Conservation (phyloP, 2,797 vertebrate genomes). For the Hybognathus amarus region DNA sequence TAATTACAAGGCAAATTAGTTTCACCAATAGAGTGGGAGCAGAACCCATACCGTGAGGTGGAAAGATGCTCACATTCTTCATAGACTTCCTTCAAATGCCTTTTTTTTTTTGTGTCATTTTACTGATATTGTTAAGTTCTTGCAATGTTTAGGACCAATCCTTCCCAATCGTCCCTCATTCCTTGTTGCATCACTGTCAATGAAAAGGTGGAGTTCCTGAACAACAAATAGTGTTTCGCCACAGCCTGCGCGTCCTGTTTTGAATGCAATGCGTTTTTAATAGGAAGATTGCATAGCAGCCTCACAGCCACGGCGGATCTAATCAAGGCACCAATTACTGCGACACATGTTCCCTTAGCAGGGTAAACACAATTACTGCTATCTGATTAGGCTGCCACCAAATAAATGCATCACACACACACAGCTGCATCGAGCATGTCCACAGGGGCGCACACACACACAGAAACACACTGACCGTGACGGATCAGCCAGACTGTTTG, state of each 20-base stretch:
- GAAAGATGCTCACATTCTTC: conserved; percentile 7
- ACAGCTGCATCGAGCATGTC: conserved; percentile 28
- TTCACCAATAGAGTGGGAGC: conserved; percentile 49
- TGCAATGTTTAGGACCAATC: not conserved
- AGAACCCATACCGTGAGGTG: conserved; percentile 13
- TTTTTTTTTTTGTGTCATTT: not conserved
- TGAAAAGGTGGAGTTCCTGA: not conserved
- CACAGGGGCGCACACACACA: not conserved
- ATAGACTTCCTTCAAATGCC: not conserved
- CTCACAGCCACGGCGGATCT: conserved; percentile 48
- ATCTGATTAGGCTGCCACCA: conserved; percentile 65
- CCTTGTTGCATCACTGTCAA: not conserved
- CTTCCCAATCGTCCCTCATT: not conserved
- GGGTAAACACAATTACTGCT: conserved; percentile 67
- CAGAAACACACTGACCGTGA: conserved; percentile 33
- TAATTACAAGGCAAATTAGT: conserved; percentile 59
- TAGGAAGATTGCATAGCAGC: conserved; percentile 54
- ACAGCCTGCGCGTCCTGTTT: conserved; percentile 13
- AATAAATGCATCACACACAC: conserved; percentile 46
- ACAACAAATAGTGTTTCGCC: conserved; percentile 1
- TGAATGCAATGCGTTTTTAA: conserved; percentile 51
- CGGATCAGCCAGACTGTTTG: conserved; percentile 6
- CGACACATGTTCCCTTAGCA: conserved; percentile 61
- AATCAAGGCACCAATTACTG: conserved; percentile 66
- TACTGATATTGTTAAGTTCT: not conserved